Evolutionary conservation across 92 coral and sea anemone genomes (phyloP).

Genomic region (Heteractis magnifica): DNA sequence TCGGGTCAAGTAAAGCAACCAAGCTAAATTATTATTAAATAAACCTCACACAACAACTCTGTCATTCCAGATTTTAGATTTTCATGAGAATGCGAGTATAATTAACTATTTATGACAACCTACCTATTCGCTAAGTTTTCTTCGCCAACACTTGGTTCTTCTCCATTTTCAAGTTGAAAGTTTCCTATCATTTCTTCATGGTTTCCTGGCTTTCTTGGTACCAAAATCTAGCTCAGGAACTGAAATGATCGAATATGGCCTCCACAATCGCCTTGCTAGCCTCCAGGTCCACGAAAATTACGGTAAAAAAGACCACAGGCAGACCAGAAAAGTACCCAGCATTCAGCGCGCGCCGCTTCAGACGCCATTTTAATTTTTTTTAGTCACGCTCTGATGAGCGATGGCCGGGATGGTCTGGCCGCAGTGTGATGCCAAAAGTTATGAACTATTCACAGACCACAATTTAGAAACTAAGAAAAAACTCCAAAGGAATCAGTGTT

Average conservation of each 20-base stretch:
- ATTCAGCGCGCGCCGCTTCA: neutral
- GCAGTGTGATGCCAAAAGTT: no score
- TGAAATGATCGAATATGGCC: no score
- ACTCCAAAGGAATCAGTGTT: no score
- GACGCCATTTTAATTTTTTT: no score
- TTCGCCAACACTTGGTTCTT: neutral
- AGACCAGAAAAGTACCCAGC: neutral
- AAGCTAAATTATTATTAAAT: no score
- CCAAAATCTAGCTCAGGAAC: no score
- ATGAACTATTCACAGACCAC: no score
- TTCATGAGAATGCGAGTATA: neutral
- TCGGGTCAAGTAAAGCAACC: neutral
- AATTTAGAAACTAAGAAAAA: no score
- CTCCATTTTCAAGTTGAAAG: neutral
- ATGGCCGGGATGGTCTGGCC: no score
- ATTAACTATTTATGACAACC: neutral
- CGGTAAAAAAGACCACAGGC: neutral
- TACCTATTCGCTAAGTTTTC: conserved; percentile 13
- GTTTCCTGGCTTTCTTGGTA: neutral
- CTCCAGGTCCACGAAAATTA: neutral
- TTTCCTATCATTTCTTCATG: neutral
- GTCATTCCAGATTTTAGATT: neutral
- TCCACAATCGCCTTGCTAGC: neutral
- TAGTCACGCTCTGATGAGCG: no score
- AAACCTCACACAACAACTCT: neutral